phyloP scores from a whole-genome alignment of 2,888 invertebrate genomes.

The Erynnis tages region DNA sequence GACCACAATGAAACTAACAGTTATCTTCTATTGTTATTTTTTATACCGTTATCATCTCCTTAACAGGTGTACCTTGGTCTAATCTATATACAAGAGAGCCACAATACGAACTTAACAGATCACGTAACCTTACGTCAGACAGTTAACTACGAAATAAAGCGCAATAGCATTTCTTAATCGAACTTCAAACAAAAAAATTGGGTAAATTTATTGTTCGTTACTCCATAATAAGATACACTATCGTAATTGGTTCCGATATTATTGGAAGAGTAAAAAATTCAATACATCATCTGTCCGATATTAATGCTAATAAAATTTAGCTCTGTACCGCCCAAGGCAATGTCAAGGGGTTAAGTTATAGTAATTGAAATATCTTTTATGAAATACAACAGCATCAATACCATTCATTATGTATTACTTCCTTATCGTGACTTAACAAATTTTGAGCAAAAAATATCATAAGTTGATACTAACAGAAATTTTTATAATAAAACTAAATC shows the following conservation, averaged over 20 bases:
- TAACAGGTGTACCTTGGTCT: conserved; percentile 56
- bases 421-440: not conserved
- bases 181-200: conserved; percentile 11
- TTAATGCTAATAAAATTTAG: conserved; percentile 4
- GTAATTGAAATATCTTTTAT: not conserved
- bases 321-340: not conserved
- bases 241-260: conserved; percentile 11
- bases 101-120: conserved; percentile 11
- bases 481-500: no score
- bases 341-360: conserved; percentile 1
- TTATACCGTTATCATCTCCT: conserved; percentile 62
- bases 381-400: not conserved
- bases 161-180: conserved; percentile 12
- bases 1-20: conserved; percentile 59
- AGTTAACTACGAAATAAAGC: conserved; percentile 19
- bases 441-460: not conserved
- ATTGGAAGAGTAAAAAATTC: conserved; percentile 4
- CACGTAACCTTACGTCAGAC: conserved; percentile 20
- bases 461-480: no score
- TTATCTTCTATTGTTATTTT: conserved; percentile 64
- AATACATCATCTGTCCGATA: conserved; percentile 2
- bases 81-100: conserved; percentile 9
- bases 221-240: conserved; percentile 8
- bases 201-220: conserved; percentile 12
- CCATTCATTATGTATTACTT: not conserved